Base-by-base conservation (phyloP, 2,797 vertebrate genomes). In the Melanotaenia pygmaea region DNA sequence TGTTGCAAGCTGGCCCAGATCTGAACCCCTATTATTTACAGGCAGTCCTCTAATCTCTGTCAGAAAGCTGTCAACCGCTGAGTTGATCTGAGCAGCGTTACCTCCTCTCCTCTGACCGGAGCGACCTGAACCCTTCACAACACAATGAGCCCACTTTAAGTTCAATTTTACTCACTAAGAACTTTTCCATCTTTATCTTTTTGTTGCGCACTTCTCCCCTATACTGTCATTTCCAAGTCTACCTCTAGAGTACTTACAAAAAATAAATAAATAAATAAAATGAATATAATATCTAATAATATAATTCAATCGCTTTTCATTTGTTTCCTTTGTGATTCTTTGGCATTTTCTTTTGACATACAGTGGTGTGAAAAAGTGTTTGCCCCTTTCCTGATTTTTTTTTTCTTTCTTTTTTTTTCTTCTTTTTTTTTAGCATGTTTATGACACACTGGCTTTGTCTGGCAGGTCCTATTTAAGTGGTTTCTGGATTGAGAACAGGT, bases 1-100 rank as follows among this genome's bases (percentile, higher is more conserved):
- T 66, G 81, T 79, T 87, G 75, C 28, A 26, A 76, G 62, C 76
- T 86, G 90, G 68, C 88, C 87, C 77, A 40, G 66, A 70, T 82
- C 81, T 87, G 90, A 89, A 85, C 89, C 89, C 86, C 67, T 70
- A 83, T 88, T 86, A 92, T 90, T 92, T 91, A 88, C 86, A 77
- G 76, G 70, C 85, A 62, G 80, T 62, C 66, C 45, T 86, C 72
- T 89, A 81, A 86, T 87, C 82, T 74, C 77, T 76, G 82, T 87
- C 87, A 91, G 70, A 79, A 83, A 83, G 76, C 86, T 88, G 84
- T 87, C 89, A 84, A 68, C 82, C 75, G 72, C 83, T 10, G 83
- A 76, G 77, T 70, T 87, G 90, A 89, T 91, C 84, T 88, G 80
- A 88, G 86, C 81, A 14, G 59, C 0, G 50, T 53, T 74, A 67